A percentile compares a stretch with the other conserved stretches of the same genome.
Evolutionary conservation across 2,113 vertebrate genomes (phyloP).

Genomic region (Poeciliopsis prolifica): DNA sequence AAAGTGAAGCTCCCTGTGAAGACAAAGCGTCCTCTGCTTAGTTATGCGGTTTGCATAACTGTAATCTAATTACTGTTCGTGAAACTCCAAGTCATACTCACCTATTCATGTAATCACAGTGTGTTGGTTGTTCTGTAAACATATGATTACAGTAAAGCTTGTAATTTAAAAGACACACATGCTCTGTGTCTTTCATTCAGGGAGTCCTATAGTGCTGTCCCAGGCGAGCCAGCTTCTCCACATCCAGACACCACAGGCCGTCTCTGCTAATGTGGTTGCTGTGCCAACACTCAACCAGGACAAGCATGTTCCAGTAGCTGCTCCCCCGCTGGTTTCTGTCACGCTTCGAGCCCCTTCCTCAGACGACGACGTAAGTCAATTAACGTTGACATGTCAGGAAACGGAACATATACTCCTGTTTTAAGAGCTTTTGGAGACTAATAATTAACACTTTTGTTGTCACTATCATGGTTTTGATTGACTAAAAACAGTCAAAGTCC

Average conservation of each 20-base stretch:
- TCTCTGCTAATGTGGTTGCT: constrained; percentile 75
- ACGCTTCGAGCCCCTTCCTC: constrained; percentile 60
- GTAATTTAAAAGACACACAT: constrained; percentile 30
- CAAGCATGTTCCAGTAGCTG: constrained; percentile 64
- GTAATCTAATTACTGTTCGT: neutral
- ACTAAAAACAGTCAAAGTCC: neutral
- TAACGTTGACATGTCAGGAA: neutral
- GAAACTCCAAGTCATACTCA: neutral
- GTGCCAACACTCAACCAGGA: constrained; percentile 78
- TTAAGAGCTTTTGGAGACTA: neutral
- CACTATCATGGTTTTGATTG: neutral
- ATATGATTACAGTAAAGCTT: constrained; percentile 35
- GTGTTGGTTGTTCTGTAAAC: constrained; percentile 32
- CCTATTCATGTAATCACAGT: constrained; percentile 28
- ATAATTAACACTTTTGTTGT: neutral
- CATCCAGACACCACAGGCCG: constrained; percentile 80
- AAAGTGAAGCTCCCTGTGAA: neutral
- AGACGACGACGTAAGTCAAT: constrained; percentile 76
- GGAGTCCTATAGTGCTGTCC: constrained; percentile 82
- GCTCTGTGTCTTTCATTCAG: constrained; percentile 69
- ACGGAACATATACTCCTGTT: neutral
- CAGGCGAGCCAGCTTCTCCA: constrained; percentile 85
- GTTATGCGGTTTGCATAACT: neutral
- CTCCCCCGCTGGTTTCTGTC: constrained; percentile 51
- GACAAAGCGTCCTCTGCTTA: neutral